Evolutionary conservation across 2,113 vertebrate genomes (phyloP), one percentile per base, ranked within the genome.

Genomic region (Odocoileus hemionus): DNA sequence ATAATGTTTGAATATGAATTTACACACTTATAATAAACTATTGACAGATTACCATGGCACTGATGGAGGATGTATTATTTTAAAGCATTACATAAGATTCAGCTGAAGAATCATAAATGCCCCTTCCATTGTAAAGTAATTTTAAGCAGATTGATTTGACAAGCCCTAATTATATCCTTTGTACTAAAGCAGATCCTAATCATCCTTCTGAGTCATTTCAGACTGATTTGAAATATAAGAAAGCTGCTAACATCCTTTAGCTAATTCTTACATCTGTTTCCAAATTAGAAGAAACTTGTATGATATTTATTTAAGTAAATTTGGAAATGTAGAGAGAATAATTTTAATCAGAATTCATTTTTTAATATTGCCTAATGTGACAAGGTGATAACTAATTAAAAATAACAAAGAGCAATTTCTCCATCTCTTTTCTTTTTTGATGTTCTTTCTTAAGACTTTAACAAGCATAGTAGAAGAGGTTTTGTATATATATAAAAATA

Each of bases 151-250:
- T 58, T 76, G 45, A 93, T 89, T 58, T 96, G 67, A 78, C n/a
- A 89, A 89, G 50, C 26, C 70, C 67, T 86, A n/a, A 87, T 89
- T 91, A 30, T 57, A 45, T 80, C 52, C 21, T 60, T 92, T 26
- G 5, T 84, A 5, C 47, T 86, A 45, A 96, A 43, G 15, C 39
- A 82, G 21, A 82, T 85, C 39, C 43, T 70, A 87, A 61, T 90
- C 91, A 60, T 55, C n/a, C 83, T 94, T 94, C 57, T 78, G n/a
- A 90, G 74, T 76, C 80, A 86, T 89, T 93, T 83, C 45, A 58
- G 36, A 36, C 9, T 84, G 80, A 94, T 74, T 74, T 88, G 25
- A 96, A 96, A 82, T 83, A 50, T 33, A 84, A 47, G 39, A 92
- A 70, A 86, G 21, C 21, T 90, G 47, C 12, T 85, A n/a, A 60